A percentile compares a stretch with the other conserved stretches of the same genome.
These are phyloP conservation scores for Hypothenemus hampei DNA, from an alignment of 1,140 invertebrate genomes.

Conservation along the genomic window DNA sequence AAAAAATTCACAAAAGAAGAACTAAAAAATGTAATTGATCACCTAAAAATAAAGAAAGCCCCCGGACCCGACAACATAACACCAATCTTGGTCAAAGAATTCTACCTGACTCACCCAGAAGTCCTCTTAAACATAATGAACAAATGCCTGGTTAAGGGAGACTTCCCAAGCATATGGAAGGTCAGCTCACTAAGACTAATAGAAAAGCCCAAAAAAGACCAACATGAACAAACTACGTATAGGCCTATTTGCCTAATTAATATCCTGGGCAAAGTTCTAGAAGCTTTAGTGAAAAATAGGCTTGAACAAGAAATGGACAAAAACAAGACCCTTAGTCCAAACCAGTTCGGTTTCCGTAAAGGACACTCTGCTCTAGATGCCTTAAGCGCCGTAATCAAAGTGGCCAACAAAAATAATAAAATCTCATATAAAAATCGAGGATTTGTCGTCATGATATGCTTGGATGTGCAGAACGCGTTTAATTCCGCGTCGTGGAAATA, in stretches of 20 bases:
- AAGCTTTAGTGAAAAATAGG: conserved; percentile 10
- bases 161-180: neutral
- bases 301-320: neutral
- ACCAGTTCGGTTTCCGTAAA: neutral
- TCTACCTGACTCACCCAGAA: too few relatives aligned
- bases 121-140: neutral
- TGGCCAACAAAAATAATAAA: neutral
- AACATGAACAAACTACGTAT: neutral
- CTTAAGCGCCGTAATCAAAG: neutral
- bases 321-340: neutral
- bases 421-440: neutral
- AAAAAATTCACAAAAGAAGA: too few relatives aligned
- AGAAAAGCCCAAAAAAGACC: conserved; percentile 3
- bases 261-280: neutral
- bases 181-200: neutral
- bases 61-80: too few relatives aligned
- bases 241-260: conserved; percentile 21
- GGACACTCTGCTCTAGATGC: neutral
- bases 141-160: neutral
- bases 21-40: too few relatives aligned
- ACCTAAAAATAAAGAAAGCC: too few relatives aligned
- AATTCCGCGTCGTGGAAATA: neutral
- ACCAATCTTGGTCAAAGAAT: too few relatives aligned
- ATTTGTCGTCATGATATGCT: neutral
- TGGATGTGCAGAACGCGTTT: neutral